A percentile compares a stretch with the other conserved stretches of the same genome.
phyloP scores from a whole-genome alignment of 1,140 invertebrate species.

The Dysdera silvatica region DNA sequence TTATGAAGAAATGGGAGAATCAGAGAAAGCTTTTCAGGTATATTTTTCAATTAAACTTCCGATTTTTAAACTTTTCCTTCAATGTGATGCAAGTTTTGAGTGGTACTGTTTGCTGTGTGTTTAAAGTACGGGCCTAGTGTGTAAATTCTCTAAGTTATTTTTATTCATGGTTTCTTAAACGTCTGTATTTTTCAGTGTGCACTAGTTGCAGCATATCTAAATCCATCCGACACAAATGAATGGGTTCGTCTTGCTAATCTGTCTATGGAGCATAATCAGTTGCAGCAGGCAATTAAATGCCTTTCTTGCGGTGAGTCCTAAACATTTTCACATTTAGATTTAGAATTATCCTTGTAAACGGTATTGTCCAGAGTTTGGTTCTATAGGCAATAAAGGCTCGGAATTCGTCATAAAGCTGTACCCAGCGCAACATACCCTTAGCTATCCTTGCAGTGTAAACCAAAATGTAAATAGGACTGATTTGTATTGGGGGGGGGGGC shows the following conservation, averaged over 20 bases:
- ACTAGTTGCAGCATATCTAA: slow-evolving; percentile 76
- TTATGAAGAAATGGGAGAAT: slow-evolving; percentile 68
- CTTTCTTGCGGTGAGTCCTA: slow-evolving; percentile 44
- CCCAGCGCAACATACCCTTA: no score
- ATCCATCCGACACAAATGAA: slow-evolving; percentile 66
- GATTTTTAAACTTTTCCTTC: background rate
- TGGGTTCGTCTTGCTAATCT: slow-evolving; percentile 77
- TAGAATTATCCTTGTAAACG: no score
- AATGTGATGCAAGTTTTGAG: background rate
- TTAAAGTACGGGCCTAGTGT: no score
- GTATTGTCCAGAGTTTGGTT: no score
- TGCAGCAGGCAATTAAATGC: slow-evolving; percentile 70
- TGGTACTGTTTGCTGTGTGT: no score
- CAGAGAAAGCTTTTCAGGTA: slow-evolving; percentile 71
- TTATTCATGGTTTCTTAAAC: background rate
- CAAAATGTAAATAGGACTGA: no score
- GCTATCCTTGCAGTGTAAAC: no score
- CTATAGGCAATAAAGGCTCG: no score
- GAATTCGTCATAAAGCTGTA: no score
- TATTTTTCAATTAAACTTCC: background rate
- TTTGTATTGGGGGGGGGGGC: no score
- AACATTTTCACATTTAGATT: background rate
- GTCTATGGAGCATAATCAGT: slow-evolving; percentile 61
- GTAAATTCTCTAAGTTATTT: background rate
- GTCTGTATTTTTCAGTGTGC: slow-evolving; percentile 51